Percentiles rank a stretch among this genome's conserved stretches.
phyloP scores from a whole-genome alignment of 2,113 vertebrate species.

The Progne subis region DNA sequence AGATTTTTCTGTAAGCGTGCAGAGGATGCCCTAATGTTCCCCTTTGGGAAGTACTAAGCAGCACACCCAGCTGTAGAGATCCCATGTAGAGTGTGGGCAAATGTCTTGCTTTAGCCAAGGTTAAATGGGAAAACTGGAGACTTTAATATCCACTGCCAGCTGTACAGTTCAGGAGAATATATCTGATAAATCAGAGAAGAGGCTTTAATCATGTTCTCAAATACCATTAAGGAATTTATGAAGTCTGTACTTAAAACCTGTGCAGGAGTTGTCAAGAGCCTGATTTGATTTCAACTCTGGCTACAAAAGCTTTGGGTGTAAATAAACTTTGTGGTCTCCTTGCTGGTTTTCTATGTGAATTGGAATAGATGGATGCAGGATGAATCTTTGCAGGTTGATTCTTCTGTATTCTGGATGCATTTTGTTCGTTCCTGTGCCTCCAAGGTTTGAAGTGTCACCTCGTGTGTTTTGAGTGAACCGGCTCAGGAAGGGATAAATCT shows the following conservation, averaged over 20 bases:
- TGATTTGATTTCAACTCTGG: neutral
- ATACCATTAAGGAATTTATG: neutral
- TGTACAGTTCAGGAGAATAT: too few relatives aligned
- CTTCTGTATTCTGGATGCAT: neutral
- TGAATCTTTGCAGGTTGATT: neutral
- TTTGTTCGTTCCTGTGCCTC: neutral
- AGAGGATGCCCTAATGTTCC: neutral
- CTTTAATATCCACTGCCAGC: neutral
- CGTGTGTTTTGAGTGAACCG: accelerated
- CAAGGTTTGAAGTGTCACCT: neutral
- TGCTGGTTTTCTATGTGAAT: neutral
- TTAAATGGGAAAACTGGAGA: neutral
- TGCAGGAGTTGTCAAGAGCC: neutral
- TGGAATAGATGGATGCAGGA: neutral
- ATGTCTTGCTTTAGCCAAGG: neutral
- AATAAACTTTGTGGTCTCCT: neutral
- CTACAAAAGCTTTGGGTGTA: neutral
- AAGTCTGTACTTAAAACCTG: neutral
- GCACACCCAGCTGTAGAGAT: neutral
- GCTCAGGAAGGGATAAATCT: neutral
- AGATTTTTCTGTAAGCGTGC: neutral
- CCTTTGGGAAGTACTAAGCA: accelerated
- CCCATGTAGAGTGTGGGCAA: neutral
- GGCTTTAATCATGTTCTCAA: neutral
- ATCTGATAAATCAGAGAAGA: neutral